Base-by-base conservation (phyloP, 1,140 invertebrate genomes). In the Heliconius melpomene region DNA sequence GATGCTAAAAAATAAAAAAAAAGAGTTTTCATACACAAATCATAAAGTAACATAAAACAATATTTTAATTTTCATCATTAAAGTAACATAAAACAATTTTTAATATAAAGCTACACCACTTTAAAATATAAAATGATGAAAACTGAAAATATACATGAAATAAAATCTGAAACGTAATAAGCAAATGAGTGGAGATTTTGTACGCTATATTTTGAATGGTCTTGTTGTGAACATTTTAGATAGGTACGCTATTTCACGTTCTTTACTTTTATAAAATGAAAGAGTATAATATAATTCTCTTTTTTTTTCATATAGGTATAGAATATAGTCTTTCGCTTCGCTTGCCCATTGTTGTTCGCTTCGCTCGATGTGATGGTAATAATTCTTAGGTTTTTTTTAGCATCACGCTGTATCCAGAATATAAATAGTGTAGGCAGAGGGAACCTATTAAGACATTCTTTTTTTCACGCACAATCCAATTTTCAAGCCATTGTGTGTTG, bases 81-180 rank as follows among this genome's bases (percentile, higher is more conserved):
- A 66, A 66, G 23, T 29, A 66, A 66, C 13, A 29, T 66, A 2
- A 66, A 29, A 66, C 9, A n/a, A 16, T 16, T 13, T 66, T 78
- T 75, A 72, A 66, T 29, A 6, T 2, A 66, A 66, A 26, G 26
- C 26, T 66, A 26, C 18, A 52, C 9, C 9, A 66, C 26, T 66
- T 66, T 29, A 7, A 66, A 66, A 66, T 66, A 29, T 29, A 66
- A 26, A 60, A 60, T 52, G 18, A 26, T 29, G 60, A 66, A 66
- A 66, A 13, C 11, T 66, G 60, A 66, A 66, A 26, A 66, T 66
- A 66, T 66, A 5, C 60, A 66, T n/a, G 60, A 29, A 29, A 26
- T 66, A 66, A 66, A 66, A 66, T 66, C 60, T 66, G 60, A 29
- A 66, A 66, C 13, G 60, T 66, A 66, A 29, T 66, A 66, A 66